These are phyloP conservation scores for Pristionchus exspectatus DNA, from an alignment of 2,888 invertebrate species.

Conservation along the genomic window DNA sequence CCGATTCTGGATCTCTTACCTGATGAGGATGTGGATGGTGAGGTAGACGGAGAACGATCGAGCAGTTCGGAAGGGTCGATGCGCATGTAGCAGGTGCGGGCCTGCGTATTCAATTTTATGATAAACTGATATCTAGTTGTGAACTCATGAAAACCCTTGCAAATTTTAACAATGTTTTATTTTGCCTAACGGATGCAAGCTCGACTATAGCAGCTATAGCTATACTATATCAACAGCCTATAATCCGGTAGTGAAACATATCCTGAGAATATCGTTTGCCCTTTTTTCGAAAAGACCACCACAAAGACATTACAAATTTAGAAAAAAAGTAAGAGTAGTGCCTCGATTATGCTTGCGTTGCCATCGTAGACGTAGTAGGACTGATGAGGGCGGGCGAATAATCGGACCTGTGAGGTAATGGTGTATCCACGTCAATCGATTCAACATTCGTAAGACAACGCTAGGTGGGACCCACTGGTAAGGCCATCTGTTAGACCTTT, in stretches of 20 bases:
- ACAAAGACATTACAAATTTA: too few relatives aligned
- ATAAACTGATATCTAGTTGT: background rate
- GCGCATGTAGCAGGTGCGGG: background rate
- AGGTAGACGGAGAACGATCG: background rate
- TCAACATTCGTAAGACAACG: too few relatives aligned
- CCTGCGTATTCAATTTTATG: background rate
- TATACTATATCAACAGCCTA: too few relatives aligned
- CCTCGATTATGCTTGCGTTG: background rate
- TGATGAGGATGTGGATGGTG: background rate
- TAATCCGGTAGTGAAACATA: background rate
- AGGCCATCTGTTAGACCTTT: too few relatives aligned
- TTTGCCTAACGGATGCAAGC: too few relatives aligned
- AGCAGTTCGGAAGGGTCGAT: background rate
- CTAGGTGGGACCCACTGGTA: too few relatives aligned
- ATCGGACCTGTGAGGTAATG: background rate
- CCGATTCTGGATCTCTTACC: background rate
- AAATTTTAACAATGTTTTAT: background rate
- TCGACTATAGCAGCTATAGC: too few relatives aligned
- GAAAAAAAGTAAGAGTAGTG: background rate
- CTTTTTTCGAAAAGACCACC: too few relatives aligned
- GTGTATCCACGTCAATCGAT: too few relatives aligned
- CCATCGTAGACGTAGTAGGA: constrained; percentile 25
- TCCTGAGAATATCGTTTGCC: too few relatives aligned
- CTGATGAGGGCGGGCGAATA: constrained; percentile 2
- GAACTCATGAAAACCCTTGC: too few relatives aligned